phyloP scores from a whole-genome alignment of 2,888 invertebrate genomes.

The Esperia sulphurella region DNA sequence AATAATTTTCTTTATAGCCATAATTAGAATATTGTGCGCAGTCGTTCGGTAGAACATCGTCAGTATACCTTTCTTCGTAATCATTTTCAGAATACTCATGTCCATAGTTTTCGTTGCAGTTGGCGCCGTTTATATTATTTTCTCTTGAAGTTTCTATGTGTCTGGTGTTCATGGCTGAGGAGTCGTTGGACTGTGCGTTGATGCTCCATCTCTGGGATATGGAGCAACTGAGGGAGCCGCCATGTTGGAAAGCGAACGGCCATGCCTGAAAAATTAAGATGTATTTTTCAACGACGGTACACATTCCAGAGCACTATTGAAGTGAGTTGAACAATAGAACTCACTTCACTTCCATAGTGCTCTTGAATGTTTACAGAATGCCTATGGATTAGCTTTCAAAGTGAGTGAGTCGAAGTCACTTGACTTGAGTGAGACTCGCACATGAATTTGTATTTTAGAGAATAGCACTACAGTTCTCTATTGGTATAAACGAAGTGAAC shows the following conservation, averaged over 20 bases:
- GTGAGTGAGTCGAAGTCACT: no score
- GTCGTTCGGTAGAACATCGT: constrained; percentile 35
- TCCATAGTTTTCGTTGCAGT: constrained; percentile 35
- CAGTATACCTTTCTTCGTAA: constrained; percentile 63
- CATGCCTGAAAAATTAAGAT: constrained; percentile 82
- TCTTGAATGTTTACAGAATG: no score
- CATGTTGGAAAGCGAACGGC: constrained; percentile 88
- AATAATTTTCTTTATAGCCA: constrained; percentile 64
- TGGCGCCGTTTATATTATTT: constrained; percentile 12
- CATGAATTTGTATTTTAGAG: no score
- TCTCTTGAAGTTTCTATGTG: constrained; percentile 17
- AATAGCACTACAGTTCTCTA: no score
- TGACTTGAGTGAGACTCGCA: no score
- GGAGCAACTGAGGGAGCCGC: constrained; percentile 67
- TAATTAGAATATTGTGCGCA: constrained; percentile 60
- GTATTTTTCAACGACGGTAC: not conserved
- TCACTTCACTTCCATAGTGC: no score
- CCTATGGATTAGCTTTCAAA: no score
- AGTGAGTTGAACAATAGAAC: no score
- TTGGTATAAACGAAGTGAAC: no score
- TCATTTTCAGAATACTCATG: constrained; percentile 63
- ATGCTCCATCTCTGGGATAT: constrained; percentile 67
- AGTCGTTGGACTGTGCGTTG: constrained; percentile 38
- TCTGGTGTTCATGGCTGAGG: constrained; percentile 21
- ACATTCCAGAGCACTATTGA: no score